Evolutionary conservation across 2,797 vertebrate species (phyloP).

Genomic region (Yasuhikotakia modesta): DNA sequence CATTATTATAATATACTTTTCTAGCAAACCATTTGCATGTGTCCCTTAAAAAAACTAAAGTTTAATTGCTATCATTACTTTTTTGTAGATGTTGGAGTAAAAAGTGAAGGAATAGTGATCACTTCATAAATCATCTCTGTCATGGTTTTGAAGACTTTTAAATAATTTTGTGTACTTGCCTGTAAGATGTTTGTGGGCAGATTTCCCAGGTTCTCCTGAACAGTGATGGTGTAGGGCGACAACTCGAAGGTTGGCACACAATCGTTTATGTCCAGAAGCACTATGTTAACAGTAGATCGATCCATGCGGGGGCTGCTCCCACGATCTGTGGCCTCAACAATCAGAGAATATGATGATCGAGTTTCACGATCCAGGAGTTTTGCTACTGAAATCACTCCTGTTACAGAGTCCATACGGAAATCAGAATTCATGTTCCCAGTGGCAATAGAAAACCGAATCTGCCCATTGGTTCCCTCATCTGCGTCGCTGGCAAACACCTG

Average conservation of each 20-base stretch:
- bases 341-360: constrained; percentile 78
- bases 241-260: constrained; percentile 88
- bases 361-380: constrained; percentile 89
- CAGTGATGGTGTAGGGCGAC: constrained; percentile 86
- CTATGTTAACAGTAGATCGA: constrained; percentile 80
- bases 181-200: constrained; percentile 88
- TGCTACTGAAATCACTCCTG: constrained; percentile 87
- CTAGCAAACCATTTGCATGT: too few relatives aligned
- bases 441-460: constrained; percentile 87
- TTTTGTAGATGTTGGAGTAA: too few relatives aligned
- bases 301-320: constrained; percentile 88
- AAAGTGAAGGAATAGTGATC: too few relatives aligned
- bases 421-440: constrained; percentile 78
- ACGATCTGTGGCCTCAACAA: constrained; percentile 86
- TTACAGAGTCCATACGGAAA: constrained; percentile 92
- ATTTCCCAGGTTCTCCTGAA: constrained; percentile 84
- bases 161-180: constrained; percentile 72
- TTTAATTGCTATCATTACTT: too few relatives aligned
- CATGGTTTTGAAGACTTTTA: not conserved
- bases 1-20: too few relatives aligned
- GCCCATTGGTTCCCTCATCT: constrained; percentile 91
- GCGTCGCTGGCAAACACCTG: constrained; percentile 86
- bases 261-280: constrained; percentile 90
- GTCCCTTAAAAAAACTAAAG: too few relatives aligned
- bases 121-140: too few relatives aligned